Conservation (phyloP, 2,797 vertebrate genomes). For the Acanthiza pusilla region DNA sequence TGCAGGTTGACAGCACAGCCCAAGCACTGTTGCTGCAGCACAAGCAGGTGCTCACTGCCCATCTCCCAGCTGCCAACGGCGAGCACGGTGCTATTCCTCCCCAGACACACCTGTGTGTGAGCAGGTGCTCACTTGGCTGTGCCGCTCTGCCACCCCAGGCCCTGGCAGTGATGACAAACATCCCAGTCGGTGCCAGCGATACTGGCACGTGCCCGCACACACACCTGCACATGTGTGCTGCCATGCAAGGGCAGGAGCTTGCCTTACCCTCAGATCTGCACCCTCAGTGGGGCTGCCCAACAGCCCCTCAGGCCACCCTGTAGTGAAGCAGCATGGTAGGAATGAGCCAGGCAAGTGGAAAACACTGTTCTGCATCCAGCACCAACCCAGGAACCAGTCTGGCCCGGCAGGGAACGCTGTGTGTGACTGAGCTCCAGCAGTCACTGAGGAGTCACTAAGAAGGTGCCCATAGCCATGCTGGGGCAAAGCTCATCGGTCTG, state of each 20-base stretch:
- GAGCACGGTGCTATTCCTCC: fast-evolving
- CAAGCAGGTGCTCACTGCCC: background rate
- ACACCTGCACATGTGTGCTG: fast-evolving
- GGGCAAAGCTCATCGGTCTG: background rate
- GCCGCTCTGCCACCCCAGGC: background rate
- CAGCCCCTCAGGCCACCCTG: background rate
- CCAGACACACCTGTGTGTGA: fast-evolving
- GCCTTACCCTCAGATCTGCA: background rate
- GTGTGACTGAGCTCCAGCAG: background rate
- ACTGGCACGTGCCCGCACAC: fast-evolving
- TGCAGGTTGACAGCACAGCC: background rate
- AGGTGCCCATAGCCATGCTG: fast-evolving
- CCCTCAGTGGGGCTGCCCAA: background rate
- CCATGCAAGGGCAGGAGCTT: background rate
- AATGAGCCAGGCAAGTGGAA: background rate
- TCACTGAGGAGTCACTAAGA: background rate
- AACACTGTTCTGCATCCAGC: background rate
- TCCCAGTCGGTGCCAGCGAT: fast-evolving
- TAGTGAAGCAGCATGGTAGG: background rate
- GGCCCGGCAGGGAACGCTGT: fast-evolving
- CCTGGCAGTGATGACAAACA: fast-evolving
- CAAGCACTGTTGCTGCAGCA: background rate
- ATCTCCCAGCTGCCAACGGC: background rate
- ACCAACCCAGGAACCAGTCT: fast-evolving
- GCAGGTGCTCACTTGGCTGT: background rate